Conservation (phyloP, 2,113 vertebrate species). For the Xiphias gladius region DNA sequence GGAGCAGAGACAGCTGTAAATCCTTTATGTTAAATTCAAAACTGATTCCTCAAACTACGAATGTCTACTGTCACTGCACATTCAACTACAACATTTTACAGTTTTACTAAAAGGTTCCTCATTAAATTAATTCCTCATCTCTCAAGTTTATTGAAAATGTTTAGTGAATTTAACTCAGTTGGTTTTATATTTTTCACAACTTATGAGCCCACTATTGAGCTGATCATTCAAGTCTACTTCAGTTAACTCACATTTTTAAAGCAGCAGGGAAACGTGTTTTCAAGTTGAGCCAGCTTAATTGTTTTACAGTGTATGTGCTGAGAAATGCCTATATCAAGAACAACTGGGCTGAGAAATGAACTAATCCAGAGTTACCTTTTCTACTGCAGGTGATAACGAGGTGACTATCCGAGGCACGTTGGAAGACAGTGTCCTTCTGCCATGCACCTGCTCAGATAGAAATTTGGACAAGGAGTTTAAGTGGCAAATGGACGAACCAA, state of each 20-base stretch:
- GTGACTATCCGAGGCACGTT: rapidly evolving
- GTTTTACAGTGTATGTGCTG: not conserved
- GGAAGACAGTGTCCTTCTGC: slow-evolving; percentile 30
- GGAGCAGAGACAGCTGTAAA: not conserved
- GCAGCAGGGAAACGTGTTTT: too few relatives aligned
- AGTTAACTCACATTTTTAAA: too few relatives aligned
- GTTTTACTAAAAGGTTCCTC: not conserved
- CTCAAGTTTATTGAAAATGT: too few relatives aligned
- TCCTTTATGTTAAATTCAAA: not conserved
- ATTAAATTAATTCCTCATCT: not conserved
- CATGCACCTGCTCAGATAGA: slow-evolving; percentile 38
- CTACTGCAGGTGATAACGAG: not conserved
- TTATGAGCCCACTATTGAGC: too few relatives aligned
- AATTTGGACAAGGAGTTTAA: rapidly evolving
- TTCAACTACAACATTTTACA: not conserved
- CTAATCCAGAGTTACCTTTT: slow-evolving; percentile 6
- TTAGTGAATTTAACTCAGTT: too few relatives aligned
- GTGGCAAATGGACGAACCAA: slow-evolving; percentile 8
- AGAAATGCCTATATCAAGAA: not conserved
- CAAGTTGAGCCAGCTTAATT: too few relatives aligned
- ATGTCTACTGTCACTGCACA: not conserved
- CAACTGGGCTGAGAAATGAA: not conserved
- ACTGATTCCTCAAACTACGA: not conserved
- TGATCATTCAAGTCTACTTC: too few relatives aligned
- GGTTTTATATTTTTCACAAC: too few relatives aligned